Base-by-base conservation (phyloP, 2,797 vertebrate species). In the Typhlichthys eigenmanni region DNA sequence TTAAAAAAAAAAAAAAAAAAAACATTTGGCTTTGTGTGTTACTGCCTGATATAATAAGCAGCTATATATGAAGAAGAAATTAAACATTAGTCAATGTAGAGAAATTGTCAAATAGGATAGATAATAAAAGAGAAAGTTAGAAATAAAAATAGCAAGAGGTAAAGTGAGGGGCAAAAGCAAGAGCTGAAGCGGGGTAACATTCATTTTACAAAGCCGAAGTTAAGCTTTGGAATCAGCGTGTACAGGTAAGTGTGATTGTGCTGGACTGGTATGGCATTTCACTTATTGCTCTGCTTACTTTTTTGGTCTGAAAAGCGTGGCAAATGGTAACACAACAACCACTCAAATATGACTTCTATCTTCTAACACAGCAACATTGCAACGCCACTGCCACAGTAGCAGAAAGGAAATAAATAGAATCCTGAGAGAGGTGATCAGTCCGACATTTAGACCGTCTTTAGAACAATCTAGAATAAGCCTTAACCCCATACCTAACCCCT, bases 351-450 rank as follows among this genome's bases (percentile, higher is more conserved):
- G 73, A 60, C 76, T 76, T 77, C 66, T 72, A 67, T 73, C 72
- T 52, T 69, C 69, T 57, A 62, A 72, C 84, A 67, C 79, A 65
- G 73, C 64, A 80, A 62, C 50, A 47, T 62, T 75, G 80, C 76
- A 69, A 66, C 74, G 71, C 67, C 75, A 80, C 82, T 69, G 66
- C 71, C 53, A 74, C 69, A 81, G 83, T 79, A 84, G 77, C 74
- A 79, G 80, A 78, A 70, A 75, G 64, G 76, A 84, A 89, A 90
- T 90, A 88, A 88, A 90, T 89, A 91, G 72, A 62, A 89, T 90
- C 88, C 90, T 91, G 88, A 91, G 89, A 89, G 78, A 90, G 82
- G 84, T 68, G 85, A 81, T 83, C 80, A 83, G 58, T 69, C 69
- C 38, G 49, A 68, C 68, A 64, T 78, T 72, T 68, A 69, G 72